phyloP scores from a whole-genome alignment of 2,113 vertebrate species.

The Willisornis vidua region DNA sequence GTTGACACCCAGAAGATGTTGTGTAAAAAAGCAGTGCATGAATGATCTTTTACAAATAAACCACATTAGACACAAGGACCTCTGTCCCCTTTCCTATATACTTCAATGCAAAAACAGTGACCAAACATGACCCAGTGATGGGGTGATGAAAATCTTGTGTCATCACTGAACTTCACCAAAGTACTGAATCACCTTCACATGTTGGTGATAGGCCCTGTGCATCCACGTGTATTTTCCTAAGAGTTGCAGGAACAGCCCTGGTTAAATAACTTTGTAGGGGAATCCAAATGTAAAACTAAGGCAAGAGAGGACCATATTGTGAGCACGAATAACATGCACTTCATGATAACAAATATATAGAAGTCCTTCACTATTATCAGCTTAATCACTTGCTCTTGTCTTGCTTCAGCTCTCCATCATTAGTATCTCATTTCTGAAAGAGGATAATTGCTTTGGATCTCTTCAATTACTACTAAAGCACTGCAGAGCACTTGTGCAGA shows the following conservation, averaged over 20 bases:
- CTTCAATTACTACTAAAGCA: constrained; percentile 20
- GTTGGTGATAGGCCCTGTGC: neutral
- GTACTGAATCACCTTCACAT: neutral
- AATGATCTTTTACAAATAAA: neutral
- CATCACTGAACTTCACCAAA: neutral
- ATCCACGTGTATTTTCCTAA: neutral
- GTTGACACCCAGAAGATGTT: neutral
- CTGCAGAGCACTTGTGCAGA: constrained; percentile 8
- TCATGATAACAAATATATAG: neutral
- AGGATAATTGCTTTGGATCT: constrained; percentile 40
- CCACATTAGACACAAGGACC: neutral
- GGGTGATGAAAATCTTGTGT: neutral
- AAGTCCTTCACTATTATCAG: neutral
- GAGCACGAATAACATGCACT: neutral
- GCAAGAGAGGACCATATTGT: neutral
- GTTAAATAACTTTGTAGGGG: neutral
- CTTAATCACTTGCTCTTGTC: neutral
- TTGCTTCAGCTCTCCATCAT: neutral
- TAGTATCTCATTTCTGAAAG: constrained; percentile 22
- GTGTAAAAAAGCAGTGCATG: neutral
- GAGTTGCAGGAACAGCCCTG: neutral
- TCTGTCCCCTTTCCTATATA: neutral
- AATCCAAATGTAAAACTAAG: neutral
- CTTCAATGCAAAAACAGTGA: neutral
- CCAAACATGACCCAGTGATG: neutral